Evolutionary conservation across 2,888 invertebrate species (phyloP), one percentile per base, ranked within the genome.

Genomic region (Opisthograptis luteolata): DNA sequence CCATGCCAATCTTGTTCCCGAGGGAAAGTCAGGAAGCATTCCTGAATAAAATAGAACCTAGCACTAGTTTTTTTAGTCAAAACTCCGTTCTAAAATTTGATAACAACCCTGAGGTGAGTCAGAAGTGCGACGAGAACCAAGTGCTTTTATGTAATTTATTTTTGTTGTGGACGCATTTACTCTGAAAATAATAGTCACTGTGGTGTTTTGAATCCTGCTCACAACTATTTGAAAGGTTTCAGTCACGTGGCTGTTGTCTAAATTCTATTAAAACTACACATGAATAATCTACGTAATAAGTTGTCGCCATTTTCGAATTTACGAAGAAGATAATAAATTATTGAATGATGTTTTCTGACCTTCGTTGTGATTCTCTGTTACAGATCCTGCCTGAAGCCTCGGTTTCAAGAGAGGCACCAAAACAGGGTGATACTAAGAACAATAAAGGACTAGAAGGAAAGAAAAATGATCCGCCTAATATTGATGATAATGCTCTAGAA

Each of bases 1-100:
- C 91, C 69, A 91, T 91, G 91, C 91, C 91, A 48, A 71, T 89
- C 56, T 69, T 91, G 67, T 88, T 87, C 61, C 73, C 84, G 22
- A 83, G 85, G 60, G 91, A 91, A 43, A 91, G 90, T 66, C 88
- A 86, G 68, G 90, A 90, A 85, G 88, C 83, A 45, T 90, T 87
- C 60, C 87, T 84, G n/a, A 87, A 87, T 66, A 88, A 82, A 73
- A 81, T 88, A 64, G 79, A 78, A 59, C 82, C 89, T 46, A 84
- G 83, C 64, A 87, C 86, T 28, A 87, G 86, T 69, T 84, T 82
- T 73, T 84, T 84, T 64, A 80, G 68, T 55, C 78, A 77, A 67
- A 78, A 71, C 77, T 75, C 64, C 57, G 59, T 68, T 45, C 55
- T 66, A 51, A 83, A 83, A 74, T 69, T 77, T 48, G 64, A 71